Conservation (phyloP, 2,797 vertebrate species). For the Valencia hispanica region DNA sequence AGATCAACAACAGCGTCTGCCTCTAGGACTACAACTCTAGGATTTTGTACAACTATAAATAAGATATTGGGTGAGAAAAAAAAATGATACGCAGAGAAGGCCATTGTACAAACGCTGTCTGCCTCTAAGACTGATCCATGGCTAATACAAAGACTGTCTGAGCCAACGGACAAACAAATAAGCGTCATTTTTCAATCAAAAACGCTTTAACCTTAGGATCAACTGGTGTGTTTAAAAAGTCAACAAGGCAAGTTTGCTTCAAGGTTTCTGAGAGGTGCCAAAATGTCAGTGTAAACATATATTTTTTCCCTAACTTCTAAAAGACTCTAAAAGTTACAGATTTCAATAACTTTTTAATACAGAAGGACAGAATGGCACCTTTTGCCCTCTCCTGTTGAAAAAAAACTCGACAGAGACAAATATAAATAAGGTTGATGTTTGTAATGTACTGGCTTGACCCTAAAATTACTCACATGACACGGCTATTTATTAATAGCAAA, state of each 20-base stretch:
- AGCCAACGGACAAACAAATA: conserved; percentile 37
- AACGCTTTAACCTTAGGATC: conserved; percentile 37
- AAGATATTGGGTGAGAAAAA: conserved; percentile 14
- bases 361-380: conserved; percentile 20
- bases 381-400: neutral
- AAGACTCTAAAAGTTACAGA: conserved; percentile 11
- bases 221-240: conserved; percentile 36
- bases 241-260: conserved; percentile 20
- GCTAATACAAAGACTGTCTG: conserved; percentile 46
- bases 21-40: conserved; percentile 78
- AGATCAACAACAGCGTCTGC: conserved; percentile 96
- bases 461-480: conserved; percentile 17
- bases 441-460: conserved; percentile 31
- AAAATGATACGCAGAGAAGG: conserved; percentile 23
- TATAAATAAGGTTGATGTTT: conserved; percentile 2
- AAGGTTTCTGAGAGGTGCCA: conserved; percentile 44
- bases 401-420: neutral
- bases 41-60: conserved; percentile 10
- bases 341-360: conserved; percentile 45
- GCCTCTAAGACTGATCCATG: conserved; percentile 48
- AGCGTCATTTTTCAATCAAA: conserved; percentile 37
- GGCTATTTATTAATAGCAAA: conserved; percentile 16
- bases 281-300: conserved; percentile 36
- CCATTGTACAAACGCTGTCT: conserved; percentile 36
- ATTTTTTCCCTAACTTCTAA: conserved; percentile 49